Evolutionary conservation across 2,888 invertebrate species (phyloP).

Genomic region (Nomada ferruginata): DNA sequence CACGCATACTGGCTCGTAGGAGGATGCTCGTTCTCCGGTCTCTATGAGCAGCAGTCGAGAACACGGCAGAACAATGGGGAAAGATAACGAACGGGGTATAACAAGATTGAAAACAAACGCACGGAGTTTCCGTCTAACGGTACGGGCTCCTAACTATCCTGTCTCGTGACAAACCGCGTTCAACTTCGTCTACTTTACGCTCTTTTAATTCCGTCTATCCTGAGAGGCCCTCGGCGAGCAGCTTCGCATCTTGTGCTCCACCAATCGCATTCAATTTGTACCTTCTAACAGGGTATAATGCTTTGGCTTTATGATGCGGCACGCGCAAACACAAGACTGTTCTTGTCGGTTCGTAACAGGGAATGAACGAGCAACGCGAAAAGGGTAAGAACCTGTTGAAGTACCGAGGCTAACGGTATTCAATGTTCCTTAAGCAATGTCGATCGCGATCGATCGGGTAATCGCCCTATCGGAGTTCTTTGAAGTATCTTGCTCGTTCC

Average conservation of each 20-base stretch:
- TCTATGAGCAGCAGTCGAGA: slow-evolving; percentile 9
- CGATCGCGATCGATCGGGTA: slow-evolving; percentile 23
- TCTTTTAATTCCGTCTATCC: slow-evolving; percentile 38
- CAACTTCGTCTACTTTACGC: slow-evolving; percentile 40
- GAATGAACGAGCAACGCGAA: neutral
- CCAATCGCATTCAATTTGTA: slow-evolving; percentile 20
- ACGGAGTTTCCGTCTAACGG: slow-evolving; percentile 61
- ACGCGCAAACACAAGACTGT: slow-evolving; percentile 11
- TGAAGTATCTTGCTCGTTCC: slow-evolving; percentile 3
- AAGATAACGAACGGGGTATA: slow-evolving; percentile 52
- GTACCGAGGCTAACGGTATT: slow-evolving; percentile 11
- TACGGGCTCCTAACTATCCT: slow-evolving; percentile 42
- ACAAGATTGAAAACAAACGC: slow-evolving; percentile 58
- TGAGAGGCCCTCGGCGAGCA: slow-evolving; percentile 11
- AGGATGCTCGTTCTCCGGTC: slow-evolving; percentile 11
- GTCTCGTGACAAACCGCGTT: slow-evolving; percentile 54
- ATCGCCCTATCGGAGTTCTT: neutral
- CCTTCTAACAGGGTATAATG: neutral
- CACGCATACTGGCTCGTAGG: neutral
- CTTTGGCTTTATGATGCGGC: slow-evolving; percentile 33
- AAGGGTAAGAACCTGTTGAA: neutral
- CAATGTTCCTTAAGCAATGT: neutral
- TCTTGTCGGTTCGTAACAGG: neutral
- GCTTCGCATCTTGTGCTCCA: slow-evolving; percentile 6
- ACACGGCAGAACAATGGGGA: slow-evolving; percentile 45